These are phyloP conservation scores for Nemapogon koenigi DNA, from an alignment of 2,888 invertebrate species.

Conservation along the genomic window DNA sequence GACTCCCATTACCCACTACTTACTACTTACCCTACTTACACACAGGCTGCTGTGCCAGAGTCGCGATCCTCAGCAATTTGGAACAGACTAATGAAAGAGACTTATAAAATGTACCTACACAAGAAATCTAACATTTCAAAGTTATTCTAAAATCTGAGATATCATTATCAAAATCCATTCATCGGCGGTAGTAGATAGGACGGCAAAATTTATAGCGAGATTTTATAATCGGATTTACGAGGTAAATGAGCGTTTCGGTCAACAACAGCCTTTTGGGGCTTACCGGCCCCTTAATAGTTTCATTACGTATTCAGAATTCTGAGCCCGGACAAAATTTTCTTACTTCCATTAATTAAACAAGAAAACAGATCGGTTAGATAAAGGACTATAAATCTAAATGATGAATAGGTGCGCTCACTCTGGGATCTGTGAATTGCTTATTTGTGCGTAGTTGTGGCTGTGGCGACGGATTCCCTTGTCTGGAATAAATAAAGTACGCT, in stretches of 20 bases:
- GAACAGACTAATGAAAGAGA: no score
- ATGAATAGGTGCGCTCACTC: constrained; percentile 40
- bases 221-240: constrained; percentile 7
- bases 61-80: no score
- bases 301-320: constrained; percentile 19
- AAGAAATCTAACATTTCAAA: no score
- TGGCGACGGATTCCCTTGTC: constrained; percentile 3
- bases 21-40: no score
- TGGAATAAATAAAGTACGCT: constrained; percentile 4
- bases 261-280: not conserved
- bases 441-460: constrained; percentile 23
- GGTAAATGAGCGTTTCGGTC: constrained; percentile 5
- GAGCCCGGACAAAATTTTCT: constrained; percentile 28
- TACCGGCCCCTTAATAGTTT: constrained; percentile 14
- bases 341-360: constrained; percentile 55
- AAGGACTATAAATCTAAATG: constrained; percentile 61
- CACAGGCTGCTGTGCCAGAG: no score
- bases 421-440: constrained; percentile 53
- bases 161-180: no score
- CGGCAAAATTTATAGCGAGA: not conserved
- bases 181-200: no score
- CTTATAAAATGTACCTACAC: no score
- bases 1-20: not conserved
- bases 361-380: constrained; percentile 56
- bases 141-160: no score